Evolutionary conservation across 2,888 invertebrate species (phyloP), one percentile per base, ranked within the genome.

Genomic region (Minunthozetes semirufus): DNA sequence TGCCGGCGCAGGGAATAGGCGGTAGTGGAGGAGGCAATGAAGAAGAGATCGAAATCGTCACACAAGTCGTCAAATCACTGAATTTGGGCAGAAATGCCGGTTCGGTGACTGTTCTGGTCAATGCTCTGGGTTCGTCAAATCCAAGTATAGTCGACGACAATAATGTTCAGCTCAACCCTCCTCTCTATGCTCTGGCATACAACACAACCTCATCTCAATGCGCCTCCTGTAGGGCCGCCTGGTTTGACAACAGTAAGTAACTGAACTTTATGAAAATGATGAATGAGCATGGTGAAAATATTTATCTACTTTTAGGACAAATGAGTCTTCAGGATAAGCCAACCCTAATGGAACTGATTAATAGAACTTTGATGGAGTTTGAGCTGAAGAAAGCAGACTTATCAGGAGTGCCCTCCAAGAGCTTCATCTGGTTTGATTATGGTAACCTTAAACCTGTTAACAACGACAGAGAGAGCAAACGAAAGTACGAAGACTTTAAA

Each of bases 181-280:
- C 75, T 6, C 38, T 75, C 6, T 71, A 53, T 29, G 70, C 75
- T 6, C 29, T 56, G 33, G 38, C 63, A 13, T 75, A 71, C 29
- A 71, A 75, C 25, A 27, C 71, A 19, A 75, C 75, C 19, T 75
- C 75, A 63, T 38, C 56, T 4, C 72, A 73, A 38, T 75, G 75
- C 42, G 66, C 75, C 27, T 27, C 66, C 1, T 75, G 75, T 56
- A 66, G 72, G 50, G 66, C 75, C 46, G 46, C 63, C 38, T 71
- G 59, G 29, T 61, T 38, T 75, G 72, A 73, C 53, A 50, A 42
- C n/a, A 61, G 75, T 75, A 42, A 50, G 75, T 68, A 5, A 22
- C n/a, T n/a, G n/a, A n/a, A n/a, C n/a, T 61, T 29, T 61, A 61
- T 22, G 2, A 6, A 27, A 17, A 29, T 61, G 29, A 38, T 19